Evolutionary conservation across 2,888 invertebrate genomes (phyloP).

Genomic region (Athrips mouffetella): DNA sequence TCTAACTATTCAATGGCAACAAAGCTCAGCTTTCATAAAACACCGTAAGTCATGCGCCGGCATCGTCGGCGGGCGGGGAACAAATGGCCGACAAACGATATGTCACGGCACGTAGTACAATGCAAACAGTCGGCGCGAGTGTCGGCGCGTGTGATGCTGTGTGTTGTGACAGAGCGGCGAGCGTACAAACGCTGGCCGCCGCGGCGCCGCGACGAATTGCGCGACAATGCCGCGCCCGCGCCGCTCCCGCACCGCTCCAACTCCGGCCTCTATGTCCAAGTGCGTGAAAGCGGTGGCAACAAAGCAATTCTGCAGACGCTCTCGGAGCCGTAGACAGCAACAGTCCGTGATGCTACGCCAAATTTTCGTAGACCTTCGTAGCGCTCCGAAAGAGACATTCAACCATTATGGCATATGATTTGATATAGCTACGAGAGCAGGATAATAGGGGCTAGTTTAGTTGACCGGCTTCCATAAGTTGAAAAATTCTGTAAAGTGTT

Average conservation of each 20-base stretch:
- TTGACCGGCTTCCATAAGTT: too few species aligned
- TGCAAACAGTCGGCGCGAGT: conserved; percentile 72
- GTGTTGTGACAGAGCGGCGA: conserved; percentile 64
- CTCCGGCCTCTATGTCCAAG: conserved; percentile 43
- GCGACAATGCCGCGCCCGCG: conserved; percentile 47
- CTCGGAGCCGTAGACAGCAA: not conserved
- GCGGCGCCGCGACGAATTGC: conserved; percentile 68
- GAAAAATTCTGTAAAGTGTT: too few species aligned
- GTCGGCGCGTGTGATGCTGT: conserved; percentile 62
- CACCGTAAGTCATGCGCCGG: conserved; percentile 42
- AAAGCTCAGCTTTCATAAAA: conserved; percentile 56
- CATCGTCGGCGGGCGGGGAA: conserved; percentile 43
- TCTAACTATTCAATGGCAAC: conserved; percentile 49
- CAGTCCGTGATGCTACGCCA: not conserved
- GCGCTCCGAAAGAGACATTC: too few species aligned
- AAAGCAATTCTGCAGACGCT: conserved; percentile 49
- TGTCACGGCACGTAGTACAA: conserved; percentile 74
- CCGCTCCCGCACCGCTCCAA: not conserved
- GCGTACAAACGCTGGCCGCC: conserved; percentile 34
- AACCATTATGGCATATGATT: not conserved
- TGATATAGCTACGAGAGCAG: conserved; percentile 5
- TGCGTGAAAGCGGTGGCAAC: conserved; percentile 51
- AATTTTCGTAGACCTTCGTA: not conserved
- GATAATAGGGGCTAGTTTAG: not conserved
- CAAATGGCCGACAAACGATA: conserved; percentile 57